These are phyloP conservation scores for Pogonocichla stellata DNA, from an alignment of 2,113 vertebrate genomes.

Conservation along the genomic window DNA sequence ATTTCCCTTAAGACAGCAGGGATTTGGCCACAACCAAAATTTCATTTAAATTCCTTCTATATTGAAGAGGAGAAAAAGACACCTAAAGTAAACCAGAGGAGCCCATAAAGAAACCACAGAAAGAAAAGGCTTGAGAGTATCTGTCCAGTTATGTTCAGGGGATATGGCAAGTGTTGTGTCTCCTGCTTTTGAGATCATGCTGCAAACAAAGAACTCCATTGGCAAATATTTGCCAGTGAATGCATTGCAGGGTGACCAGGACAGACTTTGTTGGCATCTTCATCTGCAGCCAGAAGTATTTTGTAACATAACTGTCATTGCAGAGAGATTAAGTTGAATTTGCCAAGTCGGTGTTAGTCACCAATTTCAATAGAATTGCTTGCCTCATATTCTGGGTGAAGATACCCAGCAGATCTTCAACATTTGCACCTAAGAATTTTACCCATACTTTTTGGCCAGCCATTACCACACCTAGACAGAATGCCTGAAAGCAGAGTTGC, in stretches of 20 bases:
- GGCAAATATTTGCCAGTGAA: neutral
- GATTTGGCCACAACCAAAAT: neutral
- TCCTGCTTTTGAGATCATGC: neutral
- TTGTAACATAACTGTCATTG: neutral
- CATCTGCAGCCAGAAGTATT: neutral
- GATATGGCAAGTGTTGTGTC: neutral
- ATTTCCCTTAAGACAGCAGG: neutral
- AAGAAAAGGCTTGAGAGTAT: neutral
- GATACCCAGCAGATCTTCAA: neutral
- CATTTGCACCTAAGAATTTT: neutral
- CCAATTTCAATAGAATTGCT: neutral
- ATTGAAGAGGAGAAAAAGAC: neutral
- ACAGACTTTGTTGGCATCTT: neutral
- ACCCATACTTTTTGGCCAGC: neutral
- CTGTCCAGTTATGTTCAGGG: neutral
- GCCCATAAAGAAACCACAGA: neutral
- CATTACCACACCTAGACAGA: neutral
- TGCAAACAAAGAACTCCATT: rapidly evolving
- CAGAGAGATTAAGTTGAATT: neutral
- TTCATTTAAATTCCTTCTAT: neutral
- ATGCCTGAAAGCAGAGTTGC: neutral
- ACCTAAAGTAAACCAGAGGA: neutral
- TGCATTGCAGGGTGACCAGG: neutral
- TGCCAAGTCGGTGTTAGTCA: rapidly evolving
- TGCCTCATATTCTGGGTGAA: neutral